Base-by-base conservation (phyloP, 2,797 vertebrate genomes). In the Spondyliosoma cantharus region DNA sequence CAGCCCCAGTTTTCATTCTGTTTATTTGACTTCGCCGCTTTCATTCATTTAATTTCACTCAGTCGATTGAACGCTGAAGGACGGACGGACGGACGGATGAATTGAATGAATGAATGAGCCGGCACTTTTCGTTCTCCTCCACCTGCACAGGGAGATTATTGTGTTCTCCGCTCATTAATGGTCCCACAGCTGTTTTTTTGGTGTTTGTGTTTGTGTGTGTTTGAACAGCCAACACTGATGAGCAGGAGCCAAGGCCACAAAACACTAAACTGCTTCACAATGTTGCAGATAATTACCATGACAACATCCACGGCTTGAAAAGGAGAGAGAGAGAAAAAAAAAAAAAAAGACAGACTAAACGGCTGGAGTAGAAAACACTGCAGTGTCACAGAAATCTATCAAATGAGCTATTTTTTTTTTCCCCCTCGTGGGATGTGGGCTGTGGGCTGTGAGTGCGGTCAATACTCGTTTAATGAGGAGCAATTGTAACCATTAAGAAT, bases 221-320 rank as follows among this genome's bases (percentile, higher is more conserved):
- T 79, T 85, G 82, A 79, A 89, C 79, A 84, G 86, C 81, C 65
- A 85, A 78, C 76, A 67, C 58, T 80, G 83, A 76, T n/a, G 71
- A 87, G 72, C 78, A 74, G 46, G 56, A 85, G 82, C 84, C 80
- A 80, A 78, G 78, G 88, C 83, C 81, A 73, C 81, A 86, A 78
- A 89, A 82, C 75, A 80, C 71, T 67, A 71, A 86, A 87, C 84
- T 79, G 90, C 83, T 79, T 70, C 72, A 75, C 82, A 74, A 32
- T 74, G 78, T 72, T 80, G 74, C 84, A 88, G 83, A 93, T 93
- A 91, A 91, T 93, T 76, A 80, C 93, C 92, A 94, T 92, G 92
- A 91, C 91, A 92, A 94, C 91, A 59, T 70, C 75, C 75, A 76
- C 57, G 46, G 84, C 74, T 71, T 73, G 49, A 78, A 32, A 32